Percentiles rank a stretch among this genome's conserved stretches.
Conservation (phyloP, 2,797 vertebrate species). For the Phrynocephalus guinanensis region DNA sequence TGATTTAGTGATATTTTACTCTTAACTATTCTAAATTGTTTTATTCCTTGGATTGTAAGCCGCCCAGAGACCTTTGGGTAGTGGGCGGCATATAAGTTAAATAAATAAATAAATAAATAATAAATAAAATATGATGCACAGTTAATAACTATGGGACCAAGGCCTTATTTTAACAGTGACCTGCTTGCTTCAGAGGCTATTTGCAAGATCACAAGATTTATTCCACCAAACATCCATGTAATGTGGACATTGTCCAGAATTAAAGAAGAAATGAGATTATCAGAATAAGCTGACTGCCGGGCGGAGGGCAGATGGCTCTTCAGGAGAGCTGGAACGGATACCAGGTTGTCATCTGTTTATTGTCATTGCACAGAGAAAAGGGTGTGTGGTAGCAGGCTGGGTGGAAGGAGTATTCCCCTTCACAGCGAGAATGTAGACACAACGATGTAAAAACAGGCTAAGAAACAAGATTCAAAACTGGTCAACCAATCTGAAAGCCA, state of each 20-base stretch:
- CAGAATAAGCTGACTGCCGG: not conserved
- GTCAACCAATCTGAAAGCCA: not conserved
- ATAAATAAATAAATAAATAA: too few relatives aligned
- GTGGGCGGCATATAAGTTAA: too few relatives aligned
- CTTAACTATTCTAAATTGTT: too few relatives aligned
- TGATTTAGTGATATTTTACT: too few relatives aligned
- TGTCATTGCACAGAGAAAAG: not conserved
- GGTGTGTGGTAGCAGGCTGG: not conserved
- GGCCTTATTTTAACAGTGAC: not conserved
- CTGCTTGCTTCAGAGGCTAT: not conserved
- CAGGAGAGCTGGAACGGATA: not conserved
- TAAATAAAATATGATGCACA: too few relatives aligned
- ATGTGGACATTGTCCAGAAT: not conserved
- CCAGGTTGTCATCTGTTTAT: constrained; percentile 15
- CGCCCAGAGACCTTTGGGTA: too few relatives aligned
- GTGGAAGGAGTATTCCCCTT: not conserved
- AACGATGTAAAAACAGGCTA: not conserved
- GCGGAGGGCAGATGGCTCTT: not conserved
- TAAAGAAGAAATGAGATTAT: constrained; percentile 12
- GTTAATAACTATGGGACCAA: too few relatives aligned
- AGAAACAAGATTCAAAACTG: not conserved
- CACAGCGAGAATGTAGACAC: not conserved
- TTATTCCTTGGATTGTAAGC: too few relatives aligned
- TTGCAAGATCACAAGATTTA: not conserved
- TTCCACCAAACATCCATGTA: not conserved